Percentiles rank a stretch among this genome's conserved stretches.
Evolutionary conservation across 1,140 invertebrate species (phyloP).

Genomic region (Heliconius congener): DNA sequence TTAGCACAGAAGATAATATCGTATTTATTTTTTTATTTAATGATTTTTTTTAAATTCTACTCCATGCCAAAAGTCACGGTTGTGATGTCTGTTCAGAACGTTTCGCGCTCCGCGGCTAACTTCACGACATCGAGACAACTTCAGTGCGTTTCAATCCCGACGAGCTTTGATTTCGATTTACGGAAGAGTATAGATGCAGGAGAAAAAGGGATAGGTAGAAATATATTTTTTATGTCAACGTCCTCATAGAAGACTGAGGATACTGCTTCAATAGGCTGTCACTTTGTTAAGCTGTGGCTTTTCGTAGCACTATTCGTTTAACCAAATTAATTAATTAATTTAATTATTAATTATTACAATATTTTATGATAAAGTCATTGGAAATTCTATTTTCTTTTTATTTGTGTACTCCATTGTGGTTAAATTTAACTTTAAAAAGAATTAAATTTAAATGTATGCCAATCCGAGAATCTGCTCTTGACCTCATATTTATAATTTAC

Average conservation of each 20-base stretch:
- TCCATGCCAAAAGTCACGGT: not conserved
- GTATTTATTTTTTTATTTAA: not conserved
- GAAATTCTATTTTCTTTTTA: not conserved
- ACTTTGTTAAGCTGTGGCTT: constrained; percentile 40
- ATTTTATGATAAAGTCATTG: constrained; percentile 5
- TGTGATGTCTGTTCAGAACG: constrained; percentile 50
- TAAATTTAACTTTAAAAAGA: not conserved
- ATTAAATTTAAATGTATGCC: constrained; percentile 19
- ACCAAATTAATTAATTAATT: constrained; percentile 30
- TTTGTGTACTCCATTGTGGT: not conserved
- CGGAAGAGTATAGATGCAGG: constrained; percentile 70
- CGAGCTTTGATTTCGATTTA: constrained; percentile 81
- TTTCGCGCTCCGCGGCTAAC: constrained; percentile 49
- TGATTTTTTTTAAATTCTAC: not conserved
- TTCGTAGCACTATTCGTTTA: constrained; percentile 32
- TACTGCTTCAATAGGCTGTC: constrained; percentile 48
- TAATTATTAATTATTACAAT: constrained; percentile 25
- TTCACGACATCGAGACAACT: constrained; percentile 62
- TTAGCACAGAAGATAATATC: not conserved
- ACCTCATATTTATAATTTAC: constrained; percentile 23
- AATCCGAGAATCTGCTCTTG: constrained; percentile 24
- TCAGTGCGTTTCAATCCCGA: constrained; percentile 71
- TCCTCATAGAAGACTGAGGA: constrained; percentile 68
- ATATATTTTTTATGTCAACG: constrained; percentile 77
- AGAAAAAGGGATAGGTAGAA: constrained; percentile 58